Base-by-base conservation (phyloP, 2,113 vertebrate species). In the Phylloscopus trochiloides region DNA sequence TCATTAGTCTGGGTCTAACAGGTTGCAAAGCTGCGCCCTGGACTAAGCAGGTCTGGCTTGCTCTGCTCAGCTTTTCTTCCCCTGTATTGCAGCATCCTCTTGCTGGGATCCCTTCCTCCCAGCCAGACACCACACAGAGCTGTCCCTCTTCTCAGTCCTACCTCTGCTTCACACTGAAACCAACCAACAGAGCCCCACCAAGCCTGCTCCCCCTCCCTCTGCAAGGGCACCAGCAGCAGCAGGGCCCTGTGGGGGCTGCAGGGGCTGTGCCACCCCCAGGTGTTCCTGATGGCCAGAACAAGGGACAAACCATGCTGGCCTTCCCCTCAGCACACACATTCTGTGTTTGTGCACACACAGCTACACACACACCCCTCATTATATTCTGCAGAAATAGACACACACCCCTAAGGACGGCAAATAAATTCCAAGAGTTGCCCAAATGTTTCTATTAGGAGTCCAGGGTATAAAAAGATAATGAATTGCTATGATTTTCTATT, bases 181-280 rank as follows among this genome's bases (percentile, higher is more conserved):
- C 29, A 50, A 2, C 3, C 8, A 48, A 8, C 12, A 32, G 8
- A 31, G 1, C 12, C 31, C 40, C 59, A 28, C 3, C 18, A 14
- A 74, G 11, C 21, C 34, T 5, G 31, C 38, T 78, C 22, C 38
- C 12, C 2, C 3, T 61, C 36, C 20, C 34, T n/a, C 17, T 48
- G 43, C 45, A 50, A 43, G 29, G 21, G 4, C 42, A 24, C 0
- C 0, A 18, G 43, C 6, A 17, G 36, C 28, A 61, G 55, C 70
- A 50, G 51, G 34, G 61, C 17, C 43, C 29, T 17, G 43, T 22
- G 9, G 12, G 19, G 16, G 47, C 5, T 54, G 29, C 2, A 4
- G 72, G 22, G 38, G 29, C 14, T 22, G 3, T 9, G 40, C 20
- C 59, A 13, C 12, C 31, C n/a, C 28, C 12, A 38, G 18, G 6